These are phyloP conservation scores for Flabesymbios commensalis DNA, from an alignment of 2,888 invertebrate genomes.

Conservation along the genomic window DNA sequence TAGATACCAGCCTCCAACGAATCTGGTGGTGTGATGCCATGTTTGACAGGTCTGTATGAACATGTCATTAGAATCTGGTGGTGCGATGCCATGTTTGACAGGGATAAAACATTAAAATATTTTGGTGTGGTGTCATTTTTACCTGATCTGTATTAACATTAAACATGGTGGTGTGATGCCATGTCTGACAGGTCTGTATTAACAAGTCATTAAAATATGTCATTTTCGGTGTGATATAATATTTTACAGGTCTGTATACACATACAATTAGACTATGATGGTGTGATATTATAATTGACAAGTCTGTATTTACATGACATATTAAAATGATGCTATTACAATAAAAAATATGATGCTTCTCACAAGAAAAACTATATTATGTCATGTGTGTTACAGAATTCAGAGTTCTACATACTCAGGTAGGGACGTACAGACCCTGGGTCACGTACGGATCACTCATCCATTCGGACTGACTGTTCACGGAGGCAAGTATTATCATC, in stretches of 20 bases:
- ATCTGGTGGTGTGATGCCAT: conserved; percentile 98
- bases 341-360: no score
- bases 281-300: no score
- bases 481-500: conserved; percentile 38
- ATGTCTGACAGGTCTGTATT: conserved; percentile 71
- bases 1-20: conserved; percentile 84
- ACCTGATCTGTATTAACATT: no score
- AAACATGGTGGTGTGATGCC: conserved; percentile 97
- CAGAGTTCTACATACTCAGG: conserved; percentile 92
- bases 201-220: not conserved
- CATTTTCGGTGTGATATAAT: no score
- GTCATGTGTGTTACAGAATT: conserved; percentile 63
- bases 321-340: no score
- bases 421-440: conserved; percentile 85
- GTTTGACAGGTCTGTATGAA: conserved; percentile 68
- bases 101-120: no score
- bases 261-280: no score
- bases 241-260: no score
- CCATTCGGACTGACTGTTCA: conserved; percentile 72
- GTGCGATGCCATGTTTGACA: no score
- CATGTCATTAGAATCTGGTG: not conserved
- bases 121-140: no score
- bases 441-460: conserved; percentile 82
- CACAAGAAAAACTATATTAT: no score
- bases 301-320: no score